Evolutionary conservation across 2,797 vertebrate genomes (phyloP), one percentile per base, ranked within the genome.

Genomic region (Tympanoctomys barrerae): DNA sequence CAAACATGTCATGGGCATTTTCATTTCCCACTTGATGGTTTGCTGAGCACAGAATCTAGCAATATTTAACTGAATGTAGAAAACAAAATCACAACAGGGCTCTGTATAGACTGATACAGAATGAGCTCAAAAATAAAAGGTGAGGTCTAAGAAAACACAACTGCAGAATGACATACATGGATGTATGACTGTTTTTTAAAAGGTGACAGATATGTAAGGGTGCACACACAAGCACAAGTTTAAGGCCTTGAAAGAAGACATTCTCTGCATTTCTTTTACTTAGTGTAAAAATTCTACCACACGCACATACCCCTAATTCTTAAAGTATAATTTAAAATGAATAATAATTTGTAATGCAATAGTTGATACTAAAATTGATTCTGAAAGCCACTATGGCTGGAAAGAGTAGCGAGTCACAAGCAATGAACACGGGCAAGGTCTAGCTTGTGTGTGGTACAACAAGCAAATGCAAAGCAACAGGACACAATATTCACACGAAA

Each of bases 241-340:
- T 19, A 16, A 81, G 66, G 6, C 16, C 75, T 70, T 31, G 46
- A 39, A n/a, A 31, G 46, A 70, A 86, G 22, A 39, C 19, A 66
- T 90, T 90, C 36, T 39, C 31, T 88, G 59, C 88, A 71, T 24
- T 68, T 21, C 19, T 89, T 93, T 66, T 16, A 49, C 19, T 86
- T 77, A 18, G 8, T 49, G 77, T 52, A 64, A 83, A 92, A 91
- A 94, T 57, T 79, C 61, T 57, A 79, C 19, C 10, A 22, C 0
- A 8, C 7, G 33, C 19, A 54, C 9, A 3, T 64, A 87, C 1
- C 77, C 88, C 49, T 24, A 82, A 39, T 31, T 80, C 36, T 85
- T 73, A 5, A 80, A 78, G 57, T 61, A 59, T 64, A 71, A 91
- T 57, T 93, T 91, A 39, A 70, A 81, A 91, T 33, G 71, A 88